Base-by-base conservation (phyloP, 2,113 vertebrate genomes). In the Dryoscopus gambensis region DNA sequence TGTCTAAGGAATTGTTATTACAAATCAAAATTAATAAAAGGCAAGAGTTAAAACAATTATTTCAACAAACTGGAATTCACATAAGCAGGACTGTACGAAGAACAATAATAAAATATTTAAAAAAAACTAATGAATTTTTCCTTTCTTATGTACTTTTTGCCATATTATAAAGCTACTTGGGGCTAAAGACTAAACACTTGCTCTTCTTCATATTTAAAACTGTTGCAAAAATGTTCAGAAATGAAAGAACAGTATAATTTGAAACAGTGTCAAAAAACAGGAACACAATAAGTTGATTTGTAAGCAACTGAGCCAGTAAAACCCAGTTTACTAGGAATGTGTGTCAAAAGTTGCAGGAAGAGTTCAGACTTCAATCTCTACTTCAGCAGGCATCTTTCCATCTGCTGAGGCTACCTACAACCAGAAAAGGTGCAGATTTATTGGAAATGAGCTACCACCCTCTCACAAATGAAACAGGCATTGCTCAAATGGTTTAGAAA, bases 251-350 rank as follows among this genome's bases (percentile, higher is more conserved):
- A 63, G 35, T 35, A 71, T 74, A 35, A 93, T 67, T 80, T 70
- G 21, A 94, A 67, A 85, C 3, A 40, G 11, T 30, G 46, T 55
- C 31, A 90, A 68, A 92, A 93, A 74, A 50, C 1, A 74, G 7
- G 39, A 90, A 25, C n/a, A 55, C 33, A 59, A 50, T 17, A 90
- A 84, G 7, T 23, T 42, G 55, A 88, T 74, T 80, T 0, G 2
- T 65, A 77, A 95, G 59, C 33, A 87, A 81, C 23, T 11, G 16
- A 70, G 50, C 33, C 47, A 86, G 71, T 49, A 90, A 94, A 90
- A 80, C 19, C 37, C 33, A 90, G 42, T 85, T 83, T 55, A 62
- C 42, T 73, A 92, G 33, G 35, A 88, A 91, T 18, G 25, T 11
- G 22, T 79, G 57, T 90, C 74, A 88, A 64, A 64, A 89, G 40